Evolutionary conservation across 2,113 vertebrate genomes (phyloP).

Genomic region (Pavo muticus): DNA sequence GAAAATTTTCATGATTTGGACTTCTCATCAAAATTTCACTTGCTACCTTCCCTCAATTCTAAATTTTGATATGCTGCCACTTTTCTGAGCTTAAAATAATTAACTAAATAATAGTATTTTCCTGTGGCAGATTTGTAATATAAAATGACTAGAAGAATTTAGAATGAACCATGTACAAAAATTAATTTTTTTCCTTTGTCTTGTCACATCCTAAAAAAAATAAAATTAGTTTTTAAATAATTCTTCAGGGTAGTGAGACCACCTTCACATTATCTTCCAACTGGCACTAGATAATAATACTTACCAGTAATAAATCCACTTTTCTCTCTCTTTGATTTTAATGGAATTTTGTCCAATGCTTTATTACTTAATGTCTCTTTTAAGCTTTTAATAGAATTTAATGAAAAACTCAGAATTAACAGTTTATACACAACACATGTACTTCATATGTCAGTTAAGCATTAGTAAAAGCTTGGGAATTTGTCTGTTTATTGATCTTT

Average conservation of each 20-base stretch:
- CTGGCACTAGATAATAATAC: not conserved
- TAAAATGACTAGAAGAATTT: not conserved
- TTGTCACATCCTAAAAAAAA: not conserved
- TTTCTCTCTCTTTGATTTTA: not conserved
- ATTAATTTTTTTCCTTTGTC: not conserved
- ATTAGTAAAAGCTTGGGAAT: not conserved
- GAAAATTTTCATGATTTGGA: not conserved
- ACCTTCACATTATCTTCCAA: not conserved
- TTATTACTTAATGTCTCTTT: not conserved
- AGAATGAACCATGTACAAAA: not conserved
- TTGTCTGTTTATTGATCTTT: not conserved
- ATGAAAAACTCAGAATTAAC: not conserved
- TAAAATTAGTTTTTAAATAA: not conserved
- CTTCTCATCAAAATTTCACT: not conserved
- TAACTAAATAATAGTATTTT: not conserved
- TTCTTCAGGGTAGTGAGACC: not conserved
- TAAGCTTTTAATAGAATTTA: not conserved
- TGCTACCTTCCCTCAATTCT: not conserved
- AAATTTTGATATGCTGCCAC: not conserved
- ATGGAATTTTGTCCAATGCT: not conserved
- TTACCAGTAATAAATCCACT: fast-evolving
- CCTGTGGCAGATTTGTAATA: not conserved
- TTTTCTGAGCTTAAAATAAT: not conserved
- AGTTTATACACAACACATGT: not conserved
- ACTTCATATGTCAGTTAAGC: not conserved